Evolutionary conservation across 2,797 vertebrate species (phyloP).

Genomic region (Neosalanx taihuensis): DNA sequence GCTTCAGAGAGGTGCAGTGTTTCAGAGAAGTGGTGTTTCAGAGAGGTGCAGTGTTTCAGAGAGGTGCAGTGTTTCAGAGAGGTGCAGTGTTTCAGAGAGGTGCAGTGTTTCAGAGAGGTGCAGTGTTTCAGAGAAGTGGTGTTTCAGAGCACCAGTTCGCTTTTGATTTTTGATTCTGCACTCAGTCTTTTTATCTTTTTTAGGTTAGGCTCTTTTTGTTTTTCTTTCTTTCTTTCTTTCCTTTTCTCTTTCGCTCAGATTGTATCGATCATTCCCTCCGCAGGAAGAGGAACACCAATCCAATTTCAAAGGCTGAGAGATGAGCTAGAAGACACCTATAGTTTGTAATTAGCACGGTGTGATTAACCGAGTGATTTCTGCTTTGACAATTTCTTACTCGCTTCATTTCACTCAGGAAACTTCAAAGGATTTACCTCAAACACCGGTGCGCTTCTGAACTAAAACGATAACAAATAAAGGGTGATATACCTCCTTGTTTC

Average conservation of each 20-base stretch:
- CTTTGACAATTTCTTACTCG: constrained; percentile 1
- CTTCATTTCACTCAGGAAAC: constrained; percentile 13
- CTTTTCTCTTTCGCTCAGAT: background rate
- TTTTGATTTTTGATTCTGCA: background rate
- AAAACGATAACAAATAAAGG: background rate
- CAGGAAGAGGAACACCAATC: background rate
- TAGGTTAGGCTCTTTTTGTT: no score
- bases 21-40: no score
- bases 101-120: background rate
- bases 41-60: no score
- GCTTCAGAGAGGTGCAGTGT: no score
- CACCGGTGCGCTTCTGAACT: constrained; percentile 10
- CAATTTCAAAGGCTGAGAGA: constrained; percentile 14
- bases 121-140: no score
- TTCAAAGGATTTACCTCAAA: constrained; percentile 13
- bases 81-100: no score
- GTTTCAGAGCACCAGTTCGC: background rate
- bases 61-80: no score
- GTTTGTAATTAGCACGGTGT: constrained; percentile 16
- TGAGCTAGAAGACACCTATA: constrained; percentile 3
- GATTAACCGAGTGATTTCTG: constrained; percentile 11
- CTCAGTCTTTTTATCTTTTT: background rate
- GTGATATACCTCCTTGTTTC: background rate
- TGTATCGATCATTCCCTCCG: no score
- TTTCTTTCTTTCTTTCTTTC: background rate